Base-by-base conservation (phyloP, 2,797 vertebrate species). In the Channa striata region DNA sequence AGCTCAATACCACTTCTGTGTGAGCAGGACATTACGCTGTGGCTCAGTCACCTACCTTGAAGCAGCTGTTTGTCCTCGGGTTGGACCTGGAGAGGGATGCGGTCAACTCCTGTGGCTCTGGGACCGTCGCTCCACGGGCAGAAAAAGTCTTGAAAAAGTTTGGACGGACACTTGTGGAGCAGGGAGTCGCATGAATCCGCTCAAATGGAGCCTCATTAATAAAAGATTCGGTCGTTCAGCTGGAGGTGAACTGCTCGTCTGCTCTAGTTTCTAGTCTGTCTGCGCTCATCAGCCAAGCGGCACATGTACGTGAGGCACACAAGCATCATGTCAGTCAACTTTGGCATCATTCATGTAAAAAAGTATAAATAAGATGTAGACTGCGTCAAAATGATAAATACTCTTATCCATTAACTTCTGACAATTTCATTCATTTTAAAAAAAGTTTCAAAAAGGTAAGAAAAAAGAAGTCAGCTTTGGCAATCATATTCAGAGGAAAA, bases 11-110 rank as follows among this genome's bases (percentile, higher is more conserved):
- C 21, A 30, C 14, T 11, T 19, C 10, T 43, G 25, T 8, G 4
- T 20, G 0, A 6, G 17, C 3, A 16, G 20, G 17, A 37, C 25
- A 30, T 30, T 30, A 30, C 4, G 44, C n/a, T 21, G 42, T 61
- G 59, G 63, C 52, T 72, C 78, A 72, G 23, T 62, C 65, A 30
- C 88, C 64, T 94, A 95, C 94, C 94, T 94, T 95, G 88, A 87
- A 90, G 84, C 89, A 91, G 92, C 87, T 87, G 80, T n/a, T 72
- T 61, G 81, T 80, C 82, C 77, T 42, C 74, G 74, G 49, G 77
- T 59, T 82, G 67, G 71, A 89, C 87, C 88, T 82, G 70, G 80
- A 57, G 68, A 59, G 72, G 83, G 92, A 94, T 93, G 89, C 81
- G 90, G 84, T 93, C 89, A 93, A 59, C 85, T 84, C 81, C 87